Evolutionary conservation across 2,888 invertebrate species (phyloP), one percentile per base, ranked within the genome.

Genomic region (Thyatira batis): DNA sequence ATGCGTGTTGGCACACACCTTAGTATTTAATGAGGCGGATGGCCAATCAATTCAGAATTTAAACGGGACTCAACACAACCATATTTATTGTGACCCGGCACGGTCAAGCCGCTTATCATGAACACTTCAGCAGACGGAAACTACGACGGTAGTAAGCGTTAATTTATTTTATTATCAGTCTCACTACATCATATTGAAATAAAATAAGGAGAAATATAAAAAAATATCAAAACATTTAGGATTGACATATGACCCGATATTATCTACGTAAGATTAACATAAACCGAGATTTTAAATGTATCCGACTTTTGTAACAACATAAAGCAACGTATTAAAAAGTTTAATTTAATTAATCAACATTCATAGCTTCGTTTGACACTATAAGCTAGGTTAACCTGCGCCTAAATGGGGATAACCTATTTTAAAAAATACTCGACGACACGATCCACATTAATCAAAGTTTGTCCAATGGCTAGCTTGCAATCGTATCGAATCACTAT

Each of bases 401-500:
- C 50, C 56, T 52, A 52, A 55, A 58, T 39, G 49, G 51, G 57
- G 57, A 69, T 70, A 66, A 67, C 64, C 39, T 39, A 39, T 8
- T 58, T 53, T 67, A 62, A 63, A 76, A 82, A 80, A 67, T 67
- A 67, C 60, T 67, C 58, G 57, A 63, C 58, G 55, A 67, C 75
- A 76, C 77, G 76, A 78, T 63, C 53, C 33, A 60, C 63, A 81
- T 83, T 76, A 80, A 83, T 84, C 80, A 83, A 78, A 76, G 73
- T 70, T 78, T 67, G 70, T 78, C 76, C 73, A 73, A 74, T 69
- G 67, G 70, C 70, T 69, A 74, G 77, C 72, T 80, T 82, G 79
- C 82, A 82, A 86, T 87, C 85, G 89, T 75, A 85, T 81, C 89
- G 87, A 88, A 89, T 88, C 79, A 76, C 76, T 73, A 76, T 78